Evolutionary conservation across 2,888 invertebrate species (phyloP).

Genomic region (Cylloceria caligata): DNA sequence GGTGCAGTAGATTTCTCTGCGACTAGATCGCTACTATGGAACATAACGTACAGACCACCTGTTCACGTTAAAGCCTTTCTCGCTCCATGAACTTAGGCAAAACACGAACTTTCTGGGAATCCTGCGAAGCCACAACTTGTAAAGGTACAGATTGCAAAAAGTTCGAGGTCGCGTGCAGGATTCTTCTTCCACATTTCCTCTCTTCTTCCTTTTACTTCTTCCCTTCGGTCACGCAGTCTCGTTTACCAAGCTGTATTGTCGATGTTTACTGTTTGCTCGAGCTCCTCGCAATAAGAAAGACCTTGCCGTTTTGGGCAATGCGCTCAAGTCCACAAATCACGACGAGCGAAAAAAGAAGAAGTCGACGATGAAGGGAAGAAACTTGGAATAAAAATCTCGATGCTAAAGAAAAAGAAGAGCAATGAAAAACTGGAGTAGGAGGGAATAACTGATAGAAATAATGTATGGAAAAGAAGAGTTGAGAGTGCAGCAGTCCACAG

Average conservation of each 20-base stretch:
- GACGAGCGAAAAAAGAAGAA: neutral
- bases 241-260: neutral
- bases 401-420: conserved; percentile 35
- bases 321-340: conserved; percentile 36
- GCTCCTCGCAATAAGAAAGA: conserved; percentile 30
- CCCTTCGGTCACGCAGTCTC: neutral
- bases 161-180: conserved; percentile 52
- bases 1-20: conserved; percentile 5
- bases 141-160: conserved; percentile 35
- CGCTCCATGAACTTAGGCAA: conserved; percentile 67
- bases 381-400: conserved; percentile 18
- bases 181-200: conserved; percentile 21
- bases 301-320: conserved; percentile 53
- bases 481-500: conserved; percentile 9
- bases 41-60: conserved; percentile 26
- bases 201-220: conserved; percentile 22
- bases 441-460: neutral
- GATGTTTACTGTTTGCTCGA: conserved; percentile 8
- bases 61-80: conserved; percentile 35
- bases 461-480: neutral
- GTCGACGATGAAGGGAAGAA: conserved; percentile 8
- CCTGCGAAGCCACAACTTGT: conserved; percentile 17
- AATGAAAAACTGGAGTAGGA: neutral
- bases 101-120: conserved; percentile 66
- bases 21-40: conserved; percentile 1